Conservation (phyloP, 2,113 vertebrate genomes). For the Zootoca vivipara region DNA sequence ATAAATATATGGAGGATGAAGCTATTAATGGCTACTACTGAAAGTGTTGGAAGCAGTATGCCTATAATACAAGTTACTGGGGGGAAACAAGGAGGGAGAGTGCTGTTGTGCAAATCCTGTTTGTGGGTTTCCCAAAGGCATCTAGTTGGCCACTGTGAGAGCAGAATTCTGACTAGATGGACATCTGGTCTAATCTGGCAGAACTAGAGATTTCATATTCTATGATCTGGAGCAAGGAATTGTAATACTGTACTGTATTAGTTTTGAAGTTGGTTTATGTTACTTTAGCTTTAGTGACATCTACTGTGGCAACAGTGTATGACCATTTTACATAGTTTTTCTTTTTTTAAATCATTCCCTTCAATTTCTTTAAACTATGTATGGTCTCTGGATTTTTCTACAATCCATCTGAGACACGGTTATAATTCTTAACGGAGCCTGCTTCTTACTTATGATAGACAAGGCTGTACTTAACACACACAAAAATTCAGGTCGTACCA, state of each 20-base stretch:
- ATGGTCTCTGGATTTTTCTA: constrained; percentile 4
- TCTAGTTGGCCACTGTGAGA: not conserved
- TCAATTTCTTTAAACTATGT: constrained; percentile 12
- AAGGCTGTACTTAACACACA: not conserved
- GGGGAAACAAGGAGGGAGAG: no score
- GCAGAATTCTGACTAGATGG: constrained; percentile 24
- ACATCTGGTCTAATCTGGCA: not conserved
- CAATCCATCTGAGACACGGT: constrained; percentile 26
- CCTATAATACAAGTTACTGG: no score
- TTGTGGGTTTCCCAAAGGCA: no score
- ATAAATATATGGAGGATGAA: no score
- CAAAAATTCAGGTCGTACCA: not conserved
- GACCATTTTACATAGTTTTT: not conserved
- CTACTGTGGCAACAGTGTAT: constrained; percentile 45
- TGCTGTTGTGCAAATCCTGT: no score
- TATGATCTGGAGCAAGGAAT: not conserved
- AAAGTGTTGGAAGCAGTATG: no score
- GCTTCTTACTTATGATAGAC: not conserved
- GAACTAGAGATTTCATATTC: not conserved
- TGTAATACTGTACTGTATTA: constrained; percentile 9
- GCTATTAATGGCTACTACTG: no score
- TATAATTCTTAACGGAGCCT: not conserved
- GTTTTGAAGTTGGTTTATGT: constrained; percentile 6
- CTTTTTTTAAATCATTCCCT: not conserved
- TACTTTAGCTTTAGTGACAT: constrained; percentile 52